These are phyloP conservation scores for Seriola rivoliana DNA, from an alignment of 2,113 vertebrate genomes.

Conservation along the genomic window DNA sequence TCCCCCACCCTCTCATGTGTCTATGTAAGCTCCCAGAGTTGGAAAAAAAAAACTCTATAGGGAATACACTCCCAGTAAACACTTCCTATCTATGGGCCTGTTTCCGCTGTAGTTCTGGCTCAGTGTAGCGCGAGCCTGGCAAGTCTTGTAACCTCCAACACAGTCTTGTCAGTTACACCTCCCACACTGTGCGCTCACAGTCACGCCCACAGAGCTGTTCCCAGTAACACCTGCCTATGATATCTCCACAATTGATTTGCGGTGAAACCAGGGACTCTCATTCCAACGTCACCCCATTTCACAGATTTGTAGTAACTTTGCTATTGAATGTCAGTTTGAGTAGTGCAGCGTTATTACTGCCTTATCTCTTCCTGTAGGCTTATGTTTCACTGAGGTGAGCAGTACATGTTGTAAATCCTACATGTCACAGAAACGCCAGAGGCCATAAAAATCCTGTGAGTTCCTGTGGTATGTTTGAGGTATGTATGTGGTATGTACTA, in stretches of 20 bases:
- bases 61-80: constrained; percentile 43
- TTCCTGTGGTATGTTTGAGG: constrained; percentile 16
- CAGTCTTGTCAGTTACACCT: constrained; percentile 44
- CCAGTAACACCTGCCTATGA: constrained; percentile 64
- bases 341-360: constrained; percentile 12
- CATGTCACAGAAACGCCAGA: constrained; percentile 16
- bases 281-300: constrained; percentile 48
- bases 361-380: constrained; percentile 40
- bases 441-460: constrained; percentile 8
- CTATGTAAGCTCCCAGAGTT: constrained; percentile 10
- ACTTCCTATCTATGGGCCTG: constrained; percentile 63
- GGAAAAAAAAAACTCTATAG: not conserved
- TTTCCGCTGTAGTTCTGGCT: constrained; percentile 63
- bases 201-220: constrained; percentile 41
- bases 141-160: constrained; percentile 37
- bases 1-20: constrained; percentile 24
- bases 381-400: constrained; percentile 38
- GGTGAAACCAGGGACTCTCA: constrained; percentile 31
- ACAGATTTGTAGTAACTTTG: constrained; percentile 56
- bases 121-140: constrained; percentile 33
- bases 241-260: constrained; percentile 48
- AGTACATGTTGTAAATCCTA: constrained; percentile 43
- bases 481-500: too few species aligned
- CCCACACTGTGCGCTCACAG: constrained; percentile 64
- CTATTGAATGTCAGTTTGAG: constrained; percentile 40